Evolutionary conservation across 2,888 invertebrate species (phyloP), one percentile per base, ranked within the genome.

Genomic region (Amphipyra tragopoginis): DNA sequence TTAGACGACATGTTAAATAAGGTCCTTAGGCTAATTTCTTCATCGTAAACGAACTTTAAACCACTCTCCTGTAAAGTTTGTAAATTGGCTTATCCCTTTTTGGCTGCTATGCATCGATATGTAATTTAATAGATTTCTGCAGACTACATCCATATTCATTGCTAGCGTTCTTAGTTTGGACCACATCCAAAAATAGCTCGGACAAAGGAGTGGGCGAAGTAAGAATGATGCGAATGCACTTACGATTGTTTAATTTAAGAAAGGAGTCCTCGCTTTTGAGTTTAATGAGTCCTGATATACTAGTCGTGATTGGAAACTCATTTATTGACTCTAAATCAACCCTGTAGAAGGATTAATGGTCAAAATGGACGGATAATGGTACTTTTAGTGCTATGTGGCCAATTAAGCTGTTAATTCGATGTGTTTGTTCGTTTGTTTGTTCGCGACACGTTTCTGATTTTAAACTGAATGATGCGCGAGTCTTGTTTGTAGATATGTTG

Each of bases 211-310:
- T 93, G 93, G 93, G 93, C 92, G 92, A 88, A 79, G 79, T 81
- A 75, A 88, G 89, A 89, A 90, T 91, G 91, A 93, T 86, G 90
- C 86, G 88, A 90, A 87, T 85, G 88, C 87, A 84, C 86, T 86
- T 88, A 90, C 90, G 84, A 93, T 91, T 89, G 89, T 93, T 90
- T 92, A 90, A 90, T 92, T 92, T 89, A 87, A 90, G 87, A 87
- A 87, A 83, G 83, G 86, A 79, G 77, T 77, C 80, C 83, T 84
- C 79, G 84, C 85, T 86, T 83, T 78, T 75, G 75, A 60, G 80
- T 85, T 86, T 92, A 93, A 93, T 92, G 91, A 90, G 87, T 78
- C 79, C 78, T 67, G 73, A 82, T 88, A 91, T 89, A 86, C 77
- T n/a, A 77, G 66, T 82, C 81, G 82, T 84, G 82, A 85, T 85